A percentile compares a stretch with the other conserved stretches of the same genome.
These are phyloP conservation scores for Mormyrops attenuatus DNA, from an alignment of 2,797 vertebrate genomes.

Conservation along the genomic window DNA sequence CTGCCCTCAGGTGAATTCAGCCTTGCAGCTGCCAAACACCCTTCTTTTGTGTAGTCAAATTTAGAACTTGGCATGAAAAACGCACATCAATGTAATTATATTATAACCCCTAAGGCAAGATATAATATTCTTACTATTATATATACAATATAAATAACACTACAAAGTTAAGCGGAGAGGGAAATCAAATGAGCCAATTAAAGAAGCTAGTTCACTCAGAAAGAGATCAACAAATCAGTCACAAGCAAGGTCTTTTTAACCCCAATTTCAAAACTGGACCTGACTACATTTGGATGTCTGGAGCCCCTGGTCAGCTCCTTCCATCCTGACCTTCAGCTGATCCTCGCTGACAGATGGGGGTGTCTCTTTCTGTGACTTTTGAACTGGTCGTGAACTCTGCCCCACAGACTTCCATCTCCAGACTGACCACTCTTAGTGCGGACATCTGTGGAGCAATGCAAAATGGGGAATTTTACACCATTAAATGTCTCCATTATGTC, in stretches of 20 bases:
- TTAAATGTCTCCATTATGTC: neutral
- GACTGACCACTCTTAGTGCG: constrained; percentile 14
- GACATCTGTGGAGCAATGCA: constrained; percentile 14
- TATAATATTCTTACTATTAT: neutral
- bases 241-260: neutral
- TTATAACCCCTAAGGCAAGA: neutral
- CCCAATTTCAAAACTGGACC: neutral
- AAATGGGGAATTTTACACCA: neutral
- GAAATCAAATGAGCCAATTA: neutral
- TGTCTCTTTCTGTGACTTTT: constrained; percentile 36
- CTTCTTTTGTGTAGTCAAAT: neutral
- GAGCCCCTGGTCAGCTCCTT: neutral
- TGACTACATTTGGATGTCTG: neutral
- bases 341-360: constrained; percentile 56
- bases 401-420: constrained; percentile 25
- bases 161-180: neutral
- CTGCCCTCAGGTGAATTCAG: neutral
- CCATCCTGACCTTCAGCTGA: constrained; percentile 37
- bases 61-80: neutral
- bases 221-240: neutral
- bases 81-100: neutral
- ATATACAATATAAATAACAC: neutral
- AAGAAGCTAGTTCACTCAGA: neutral
- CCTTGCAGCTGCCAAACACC: neutral
- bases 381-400: constrained; percentile 46